Percentiles rank a stretch among this genome's conserved stretches.
Evolutionary conservation across 2,113 vertebrate species (phyloP).

Genomic region (Porphyrio hochstetteri): DNA sequence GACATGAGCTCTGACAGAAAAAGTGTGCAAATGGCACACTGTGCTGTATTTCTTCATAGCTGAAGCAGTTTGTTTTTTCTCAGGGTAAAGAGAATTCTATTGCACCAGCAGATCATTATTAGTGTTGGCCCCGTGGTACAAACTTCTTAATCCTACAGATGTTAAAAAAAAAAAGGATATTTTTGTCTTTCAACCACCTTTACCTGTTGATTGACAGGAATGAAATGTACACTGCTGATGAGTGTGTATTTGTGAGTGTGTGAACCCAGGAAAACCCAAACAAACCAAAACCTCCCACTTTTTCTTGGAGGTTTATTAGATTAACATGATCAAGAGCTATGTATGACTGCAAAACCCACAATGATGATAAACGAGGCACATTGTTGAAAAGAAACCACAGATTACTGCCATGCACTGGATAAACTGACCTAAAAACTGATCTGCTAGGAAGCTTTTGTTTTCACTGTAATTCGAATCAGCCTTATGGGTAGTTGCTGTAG

Average conservation of each 20-base stretch:
- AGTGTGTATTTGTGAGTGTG: neutral
- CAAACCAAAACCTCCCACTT: conserved; percentile 1
- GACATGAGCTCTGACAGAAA: neutral
- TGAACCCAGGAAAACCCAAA: neutral
- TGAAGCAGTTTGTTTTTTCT: neutral
- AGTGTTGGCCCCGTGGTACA: neutral
- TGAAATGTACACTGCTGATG: neutral
- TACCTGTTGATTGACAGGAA: neutral
- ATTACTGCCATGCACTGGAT: neutral
- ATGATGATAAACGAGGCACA: neutral
- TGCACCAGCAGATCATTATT: neutral
- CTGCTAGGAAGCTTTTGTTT: conserved; percentile 31
- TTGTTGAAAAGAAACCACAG: conserved; percentile 18
- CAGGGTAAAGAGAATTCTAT: neutral
- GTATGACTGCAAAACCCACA: conserved; percentile 26
- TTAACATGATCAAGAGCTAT: neutral
- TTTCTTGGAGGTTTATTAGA: conserved; percentile 36
- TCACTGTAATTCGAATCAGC: neutral
- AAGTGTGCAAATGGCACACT: neutral
- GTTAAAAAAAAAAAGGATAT: neutral
- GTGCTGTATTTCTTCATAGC: neutral
- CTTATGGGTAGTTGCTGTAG: neutral
- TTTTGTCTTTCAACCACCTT: neutral
- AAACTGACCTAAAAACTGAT: conserved; percentile 23
- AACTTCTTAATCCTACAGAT: neutral